Base-by-base conservation (phyloP, 35 echinoderm and acorn worm species). In the Acanthaster planci region DNA sequence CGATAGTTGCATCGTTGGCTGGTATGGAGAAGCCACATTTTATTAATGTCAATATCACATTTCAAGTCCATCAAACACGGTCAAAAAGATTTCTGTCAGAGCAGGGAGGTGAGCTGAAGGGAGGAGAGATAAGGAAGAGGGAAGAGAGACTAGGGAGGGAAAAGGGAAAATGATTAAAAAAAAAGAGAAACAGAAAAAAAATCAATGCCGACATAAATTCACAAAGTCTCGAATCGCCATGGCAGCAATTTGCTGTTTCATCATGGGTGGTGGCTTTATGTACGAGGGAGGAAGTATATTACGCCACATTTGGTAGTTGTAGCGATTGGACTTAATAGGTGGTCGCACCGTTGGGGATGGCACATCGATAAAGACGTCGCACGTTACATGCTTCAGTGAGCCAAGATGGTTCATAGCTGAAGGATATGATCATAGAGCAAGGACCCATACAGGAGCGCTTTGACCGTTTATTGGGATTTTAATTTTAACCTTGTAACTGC, bases 81-180 rank as follows among this genome's bases (percentile, higher is more conserved):
- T 72, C 64, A 72, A 72, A 72, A 72, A 72, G 64, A 72, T 72
- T 72, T 72, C 64, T 72, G 64, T 72, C 64, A 72, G 64, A 72
- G 26, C 34, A 14, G 64, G 27, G 57, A 10, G 64, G 42, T 47
- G 12, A n/a, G n/a, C n/a, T n/a, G 64, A 72, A 26, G 64, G 64
- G 64, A 72, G 34, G 4, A 47, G 42, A 47, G 42, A 4, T n/a
- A n/a, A n/a, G n/a, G n/a, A n/a, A n/a, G n/a, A n/a, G n/a, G n/a
- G n/a, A n/a, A n/a, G n/a, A n/a, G n/a, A n/a, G n/a, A n/a, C n/a
- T n/a, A n/a, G n/a, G n/a, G n/a, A n/a, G n/a, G n/a, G 12, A 6
- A 47, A 12, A 47, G 42, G 42, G 42, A 47, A 4, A 12, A 47
- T 4, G 42, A 47, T 4, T 47, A 47, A 47, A 47, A 47, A 31